phyloP scores from a whole-genome alignment of 1,140 invertebrate genomes.

The Sycophila sp. region DNA sequence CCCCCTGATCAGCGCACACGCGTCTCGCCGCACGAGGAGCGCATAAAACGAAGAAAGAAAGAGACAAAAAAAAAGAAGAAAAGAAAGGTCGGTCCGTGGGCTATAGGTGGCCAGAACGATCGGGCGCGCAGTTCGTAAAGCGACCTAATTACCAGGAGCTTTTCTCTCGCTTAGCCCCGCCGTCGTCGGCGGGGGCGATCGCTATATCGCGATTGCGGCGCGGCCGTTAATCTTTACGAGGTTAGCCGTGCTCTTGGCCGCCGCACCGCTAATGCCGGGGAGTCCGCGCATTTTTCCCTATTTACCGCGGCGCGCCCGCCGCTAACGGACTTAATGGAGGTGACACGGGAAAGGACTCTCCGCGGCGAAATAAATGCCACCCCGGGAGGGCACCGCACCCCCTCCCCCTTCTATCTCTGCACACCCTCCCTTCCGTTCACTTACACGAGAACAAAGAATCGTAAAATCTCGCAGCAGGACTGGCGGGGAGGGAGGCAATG shows the following conservation, averaged over 20 bases:
- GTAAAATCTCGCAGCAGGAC: slow-evolving; percentile 29
- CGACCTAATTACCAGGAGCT: slow-evolving; percentile 22
- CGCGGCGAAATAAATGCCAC: not conserved
- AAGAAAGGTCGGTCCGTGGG: not conserved
- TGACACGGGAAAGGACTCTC: slow-evolving; percentile 26
- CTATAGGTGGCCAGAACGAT: not conserved
- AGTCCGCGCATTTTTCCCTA: slow-evolving; percentile 34
- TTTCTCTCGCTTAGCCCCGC: not conserved
- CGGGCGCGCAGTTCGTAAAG: not conserved
- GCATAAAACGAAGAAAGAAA: too few relatives aligned
- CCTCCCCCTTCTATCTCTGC: too few relatives aligned
- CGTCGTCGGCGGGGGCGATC: not conserved
- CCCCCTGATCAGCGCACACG: not conserved
- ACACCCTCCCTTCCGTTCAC: too few relatives aligned
- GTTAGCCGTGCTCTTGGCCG: not conserved
- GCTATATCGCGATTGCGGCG: slow-evolving; percentile 2
- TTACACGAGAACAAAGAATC: slow-evolving; percentile 29
- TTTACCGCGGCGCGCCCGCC: slow-evolving; percentile 28
- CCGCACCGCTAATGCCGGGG: slow-evolving; percentile 2
- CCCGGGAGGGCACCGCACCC: not conserved
- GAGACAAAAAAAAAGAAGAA: not conserved
- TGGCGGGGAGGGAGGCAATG: not conserved
- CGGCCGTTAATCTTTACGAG: slow-evolving; percentile 29
- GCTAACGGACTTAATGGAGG: slow-evolving; percentile 24
- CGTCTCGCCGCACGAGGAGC: too few relatives aligned